A percentile compares a stretch with the other conserved stretches of the same genome.
These are phyloP conservation scores for Sebastes nivosus DNA, from an alignment of 2,797 vertebrate genomes.

Conservation along the genomic window DNA sequence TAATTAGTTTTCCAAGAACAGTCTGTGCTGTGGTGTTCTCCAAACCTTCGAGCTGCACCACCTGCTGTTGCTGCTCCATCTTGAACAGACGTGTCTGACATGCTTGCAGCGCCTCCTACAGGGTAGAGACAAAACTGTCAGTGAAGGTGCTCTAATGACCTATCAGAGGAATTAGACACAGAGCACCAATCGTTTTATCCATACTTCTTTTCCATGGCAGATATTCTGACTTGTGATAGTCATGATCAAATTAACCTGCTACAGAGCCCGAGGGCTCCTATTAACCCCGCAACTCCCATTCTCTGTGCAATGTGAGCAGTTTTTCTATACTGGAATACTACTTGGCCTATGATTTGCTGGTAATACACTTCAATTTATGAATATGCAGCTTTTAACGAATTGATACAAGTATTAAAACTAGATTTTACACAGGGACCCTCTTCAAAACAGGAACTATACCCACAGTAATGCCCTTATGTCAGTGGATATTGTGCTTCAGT, in stretches of 20 bases:
- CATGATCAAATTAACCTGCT: background rate
- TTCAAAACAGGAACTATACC: background rate
- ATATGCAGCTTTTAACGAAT: background rate
- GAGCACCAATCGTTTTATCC: background rate
- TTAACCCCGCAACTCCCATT: background rate
- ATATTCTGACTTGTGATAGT: background rate
- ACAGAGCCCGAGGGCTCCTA: background rate
- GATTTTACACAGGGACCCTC: background rate
- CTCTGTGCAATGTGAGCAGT: background rate
- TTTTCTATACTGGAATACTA: background rate
- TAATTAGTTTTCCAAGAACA: slow-evolving; percentile 89
- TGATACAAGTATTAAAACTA: background rate
- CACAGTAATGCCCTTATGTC: background rate
- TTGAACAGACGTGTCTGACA: slow-evolving; percentile 91
- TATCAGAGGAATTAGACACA: background rate
- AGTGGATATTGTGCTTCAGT: background rate
- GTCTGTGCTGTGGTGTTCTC: slow-evolving; percentile 86
- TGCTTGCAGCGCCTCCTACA: slow-evolving; percentile 89
- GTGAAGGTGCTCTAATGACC: background rate
- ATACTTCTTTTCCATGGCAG: background rate
- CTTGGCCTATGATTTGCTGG: background rate
- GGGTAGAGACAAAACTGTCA: slow-evolving; percentile 33
- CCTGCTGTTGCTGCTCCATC: slow-evolving; percentile 93
- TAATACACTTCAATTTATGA: background rate
- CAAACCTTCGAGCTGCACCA: slow-evolving; percentile 88